Conservation (phyloP, 2,888 invertebrate species). For the Dynastes grantii region DNA sequence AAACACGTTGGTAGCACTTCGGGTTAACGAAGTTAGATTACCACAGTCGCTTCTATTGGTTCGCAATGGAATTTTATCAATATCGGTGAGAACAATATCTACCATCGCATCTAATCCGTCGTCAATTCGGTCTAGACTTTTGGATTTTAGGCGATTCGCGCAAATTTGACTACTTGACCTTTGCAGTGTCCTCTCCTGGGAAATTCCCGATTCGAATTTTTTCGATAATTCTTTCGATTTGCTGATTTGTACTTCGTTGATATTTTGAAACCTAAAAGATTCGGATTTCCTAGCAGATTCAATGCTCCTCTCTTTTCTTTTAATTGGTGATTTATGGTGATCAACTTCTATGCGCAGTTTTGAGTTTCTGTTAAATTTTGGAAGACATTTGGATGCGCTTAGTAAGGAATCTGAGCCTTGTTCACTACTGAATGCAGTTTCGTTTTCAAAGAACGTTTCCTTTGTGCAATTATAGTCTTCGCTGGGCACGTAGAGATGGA, state of each 20-base stretch:
- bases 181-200: constrained; percentile 45
- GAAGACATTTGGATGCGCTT: constrained; percentile 74
- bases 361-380: constrained; percentile 51
- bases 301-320: constrained; percentile 23
- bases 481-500: constrained; percentile 79
- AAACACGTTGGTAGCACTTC: constrained; percentile 62
- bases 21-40: constrained; percentile 60
- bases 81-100: constrained; percentile 78
- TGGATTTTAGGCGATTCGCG: constrained; percentile 69
- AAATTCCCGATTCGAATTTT: constrained; percentile 28
- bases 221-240: background rate
- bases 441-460: constrained; percentile 74
- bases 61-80: constrained; percentile 47
- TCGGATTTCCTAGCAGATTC: constrained; percentile 56
- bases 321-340: constrained; percentile 28
- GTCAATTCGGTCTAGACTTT: constrained; percentile 86
- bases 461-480: constrained; percentile 74
- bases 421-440: constrained; percentile 77
- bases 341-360: constrained; percentile 33
- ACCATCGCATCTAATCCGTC: constrained; percentile 81
- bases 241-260: constrained; percentile 24
- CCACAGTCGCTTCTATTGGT: constrained; percentile 64
- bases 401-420: constrained; percentile 82
- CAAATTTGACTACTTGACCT: constrained; percentile 47
- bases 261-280: constrained; percentile 57